Evolutionary conservation across 2,113 vertebrate genomes (phyloP).

Genomic region (Empidonax alnorum): DNA sequence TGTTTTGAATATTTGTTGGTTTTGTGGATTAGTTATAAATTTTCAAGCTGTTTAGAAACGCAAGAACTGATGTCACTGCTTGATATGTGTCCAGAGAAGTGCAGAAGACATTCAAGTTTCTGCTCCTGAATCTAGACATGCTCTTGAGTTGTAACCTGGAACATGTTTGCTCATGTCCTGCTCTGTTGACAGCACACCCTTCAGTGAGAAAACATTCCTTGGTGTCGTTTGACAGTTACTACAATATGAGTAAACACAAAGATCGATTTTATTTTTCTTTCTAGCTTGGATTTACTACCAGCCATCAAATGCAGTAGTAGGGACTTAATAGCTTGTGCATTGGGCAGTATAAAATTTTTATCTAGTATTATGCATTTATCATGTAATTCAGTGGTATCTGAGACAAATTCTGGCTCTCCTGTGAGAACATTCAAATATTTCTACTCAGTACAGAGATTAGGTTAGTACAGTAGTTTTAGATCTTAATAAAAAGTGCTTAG

Average conservation of each 20-base stretch:
- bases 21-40: not conserved
- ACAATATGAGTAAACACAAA: not conserved
- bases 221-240: not conserved
- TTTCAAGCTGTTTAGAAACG: not conserved
- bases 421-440: not conserved
- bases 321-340: not conserved
- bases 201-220: not conserved
- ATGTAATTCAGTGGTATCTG: not conserved
- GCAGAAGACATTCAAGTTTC: not conserved
- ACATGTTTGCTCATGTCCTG: not conserved
- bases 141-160: not conserved
- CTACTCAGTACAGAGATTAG: not conserved
- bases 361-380: not conserved
- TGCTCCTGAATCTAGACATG: not conserved
- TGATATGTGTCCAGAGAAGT: not conserved
- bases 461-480: not conserved
- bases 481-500: not conserved
- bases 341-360: not conserved
- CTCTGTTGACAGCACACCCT: not conserved
- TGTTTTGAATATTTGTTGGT: not conserved
- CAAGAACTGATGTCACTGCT: not conserved
- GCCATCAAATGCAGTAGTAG: not conserved
- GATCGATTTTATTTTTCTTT: not conserved
- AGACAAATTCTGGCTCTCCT: not conserved
- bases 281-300: not conserved